Conservation (phyloP, 2,113 vertebrate species). For the Cacatua alba region DNA sequence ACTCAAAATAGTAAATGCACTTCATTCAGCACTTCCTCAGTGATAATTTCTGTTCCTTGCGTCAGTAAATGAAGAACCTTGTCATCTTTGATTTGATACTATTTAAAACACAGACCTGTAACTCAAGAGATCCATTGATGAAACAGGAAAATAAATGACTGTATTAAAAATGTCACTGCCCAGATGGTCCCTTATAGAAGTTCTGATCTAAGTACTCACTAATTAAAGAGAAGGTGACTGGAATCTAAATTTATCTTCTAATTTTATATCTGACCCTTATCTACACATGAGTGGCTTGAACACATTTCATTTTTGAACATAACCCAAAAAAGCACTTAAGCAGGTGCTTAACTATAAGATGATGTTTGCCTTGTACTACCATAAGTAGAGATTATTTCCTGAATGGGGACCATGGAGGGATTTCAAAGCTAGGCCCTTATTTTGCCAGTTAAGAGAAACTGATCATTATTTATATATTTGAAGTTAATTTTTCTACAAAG, state of each 20-base stretch:
- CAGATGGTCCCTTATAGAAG: slow-evolving; percentile 49
- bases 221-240: slow-evolving; percentile 44
- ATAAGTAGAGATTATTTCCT: slow-evolving; percentile 46
- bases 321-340: slow-evolving; percentile 63
- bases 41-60: slow-evolving; percentile 44
- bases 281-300: neutral
- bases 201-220: slow-evolving; percentile 29
- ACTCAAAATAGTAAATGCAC: neutral
- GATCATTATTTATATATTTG: neutral
- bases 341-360: slow-evolving; percentile 50
- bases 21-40: slow-evolving; percentile 40
- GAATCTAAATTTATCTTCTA: slow-evolving; percentile 52
- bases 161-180: slow-evolving; percentile 29
- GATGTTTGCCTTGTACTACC: slow-evolving; percentile 18
- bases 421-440: slow-evolving; percentile 11
- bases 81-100: slow-evolving; percentile 53
- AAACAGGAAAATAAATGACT: slow-evolving; percentile 55
- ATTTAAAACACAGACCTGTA: slow-evolving; percentile 59
- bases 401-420: neutral
- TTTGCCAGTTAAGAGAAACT: neutral
- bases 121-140: slow-evolving; percentile 3
- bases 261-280: slow-evolving; percentile 50
- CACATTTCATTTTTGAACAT: slow-evolving; percentile 53
- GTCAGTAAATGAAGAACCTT: slow-evolving; percentile 52
- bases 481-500: neutral